Base-by-base conservation (phyloP, 2,113 vertebrate species). In the Antidorcas marsupialis region DNA sequence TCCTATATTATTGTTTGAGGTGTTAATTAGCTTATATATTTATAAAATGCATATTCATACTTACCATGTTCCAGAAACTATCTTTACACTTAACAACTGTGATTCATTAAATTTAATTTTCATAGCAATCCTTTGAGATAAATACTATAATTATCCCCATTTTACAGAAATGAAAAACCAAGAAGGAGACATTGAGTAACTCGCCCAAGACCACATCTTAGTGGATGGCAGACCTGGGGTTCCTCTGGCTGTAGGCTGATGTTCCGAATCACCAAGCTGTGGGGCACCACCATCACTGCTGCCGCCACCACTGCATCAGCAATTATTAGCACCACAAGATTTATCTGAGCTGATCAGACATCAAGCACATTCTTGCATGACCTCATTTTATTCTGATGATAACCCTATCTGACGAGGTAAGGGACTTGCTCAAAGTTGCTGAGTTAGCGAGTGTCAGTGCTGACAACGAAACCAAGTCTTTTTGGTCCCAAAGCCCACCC, bases 321-420 rank as follows among this genome's bases (percentile, higher is more conserved):
- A 33, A 1, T 57, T 12, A 36, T 13, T 2, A 16, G 1, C 2
- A 28, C 25, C 52, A 59, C 8, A 10, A 4, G 1, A 1, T 28
- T 45, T 21, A 19, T 2, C 8, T 16, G 28, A 71, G 7, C 36
- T 27, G 17, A 47, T 17, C 13, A 52, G 52, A 25, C 36, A 43
- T 28, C 19, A 84, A 64, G 39, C 21, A 76, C 27, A 74, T 55
- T 28, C 6, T 12, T 2, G 15, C 11, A 19, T 1, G 16, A 11
- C 23, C 28, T 93, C 62, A 55, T 9, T 89, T 62, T 82, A 60
- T 74, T 53, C 28, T 83, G 3, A 15, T 4, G 47, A 43, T 21
- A 74, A 62, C 19, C 11, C 3, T 7, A 0, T 1, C 10, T 62
- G 16, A 3, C 36, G 13, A 2, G 16, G 36, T 95, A 82, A 45